phyloP scores from a whole-genome alignment of 2,888 invertebrate genomes.

The Didymodactylos carnosus region DNA sequence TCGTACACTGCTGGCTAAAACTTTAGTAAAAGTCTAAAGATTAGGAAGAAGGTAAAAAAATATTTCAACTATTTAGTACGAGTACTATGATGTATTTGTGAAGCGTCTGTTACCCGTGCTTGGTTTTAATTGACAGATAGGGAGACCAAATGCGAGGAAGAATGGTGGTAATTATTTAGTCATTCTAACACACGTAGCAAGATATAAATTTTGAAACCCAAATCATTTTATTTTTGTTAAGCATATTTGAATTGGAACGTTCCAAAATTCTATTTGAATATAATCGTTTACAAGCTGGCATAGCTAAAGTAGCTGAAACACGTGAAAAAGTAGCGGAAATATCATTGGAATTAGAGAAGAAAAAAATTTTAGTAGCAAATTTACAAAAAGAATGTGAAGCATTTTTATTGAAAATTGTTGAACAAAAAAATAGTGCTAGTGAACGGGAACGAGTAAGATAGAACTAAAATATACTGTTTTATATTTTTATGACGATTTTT shows the following conservation, averaged over 20 bases:
- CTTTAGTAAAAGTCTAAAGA: too few relatives aligned
- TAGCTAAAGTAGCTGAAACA: slow-evolving; percentile 68
- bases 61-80: too few relatives aligned
- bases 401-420: slow-evolving; percentile 58
- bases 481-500: too few relatives aligned
- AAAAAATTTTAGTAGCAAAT: slow-evolving; percentile 46
- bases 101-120: too few relatives aligned
- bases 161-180: too few relatives aligned
- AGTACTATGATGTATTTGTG: too few relatives aligned
- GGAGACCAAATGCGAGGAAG: too few relatives aligned
- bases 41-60: too few relatives aligned
- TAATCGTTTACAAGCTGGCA: slow-evolving; percentile 50
- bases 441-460: slow-evolving; percentile 48
- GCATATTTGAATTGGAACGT: background rate
- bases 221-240: background rate
- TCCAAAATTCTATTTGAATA: slow-evolving; percentile 50
- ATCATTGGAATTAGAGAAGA: slow-evolving; percentile 58
- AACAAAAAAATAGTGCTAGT: slow-evolving; percentile 60
- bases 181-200: too few relatives aligned
- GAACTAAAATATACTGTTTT: slow-evolving; percentile 18
- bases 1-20: too few relatives aligned
- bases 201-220: too few relatives aligned
- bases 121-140: too few relatives aligned
- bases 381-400: slow-evolving; percentile 66
- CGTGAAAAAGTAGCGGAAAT: slow-evolving; percentile 57